phyloP scores from a whole-genome alignment of 2,797 vertebrate genomes.

The Mormyrops boulengeri region DNA sequence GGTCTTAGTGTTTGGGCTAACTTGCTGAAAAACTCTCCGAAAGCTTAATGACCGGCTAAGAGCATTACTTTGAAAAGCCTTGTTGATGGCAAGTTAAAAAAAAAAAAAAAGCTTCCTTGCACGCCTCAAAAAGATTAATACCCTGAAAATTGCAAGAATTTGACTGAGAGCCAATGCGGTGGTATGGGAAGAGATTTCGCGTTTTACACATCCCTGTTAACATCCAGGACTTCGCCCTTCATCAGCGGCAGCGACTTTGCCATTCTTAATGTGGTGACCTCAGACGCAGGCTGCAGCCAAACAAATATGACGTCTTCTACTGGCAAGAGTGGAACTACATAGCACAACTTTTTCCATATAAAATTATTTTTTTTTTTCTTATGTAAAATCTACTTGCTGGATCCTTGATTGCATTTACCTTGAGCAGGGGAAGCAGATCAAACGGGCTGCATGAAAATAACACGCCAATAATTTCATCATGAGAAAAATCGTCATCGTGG shows the following conservation, averaged over 20 bases:
- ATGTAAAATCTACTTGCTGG: background rate
- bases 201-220: conserved; percentile 12
- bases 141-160: conserved; percentile 58
- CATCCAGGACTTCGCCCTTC: background rate
- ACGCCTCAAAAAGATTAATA: conserved; percentile 57
- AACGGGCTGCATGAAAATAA: background rate
- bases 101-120: conserved; percentile 50
- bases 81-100: conserved; percentile 55
- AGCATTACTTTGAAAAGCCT: conserved; percentile 68
- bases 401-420: background rate
- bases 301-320: background rate
- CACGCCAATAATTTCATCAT: background rate
- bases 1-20: conserved; percentile 82
- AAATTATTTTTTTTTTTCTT: background rate
- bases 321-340: background rate
- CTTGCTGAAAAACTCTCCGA: conserved; percentile 67
- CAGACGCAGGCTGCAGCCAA: background rate
- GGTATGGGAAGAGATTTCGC: background rate
- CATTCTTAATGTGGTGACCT: background rate
- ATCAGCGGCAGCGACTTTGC: background rate
- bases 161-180: conserved; percentile 34
- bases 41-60: conserved; percentile 79
- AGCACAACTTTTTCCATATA: background rate
- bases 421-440: background rate
- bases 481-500: background rate